Base-by-base conservation (phyloP, 2,888 invertebrate species). In the Rugalucina vietnamica region DNA sequence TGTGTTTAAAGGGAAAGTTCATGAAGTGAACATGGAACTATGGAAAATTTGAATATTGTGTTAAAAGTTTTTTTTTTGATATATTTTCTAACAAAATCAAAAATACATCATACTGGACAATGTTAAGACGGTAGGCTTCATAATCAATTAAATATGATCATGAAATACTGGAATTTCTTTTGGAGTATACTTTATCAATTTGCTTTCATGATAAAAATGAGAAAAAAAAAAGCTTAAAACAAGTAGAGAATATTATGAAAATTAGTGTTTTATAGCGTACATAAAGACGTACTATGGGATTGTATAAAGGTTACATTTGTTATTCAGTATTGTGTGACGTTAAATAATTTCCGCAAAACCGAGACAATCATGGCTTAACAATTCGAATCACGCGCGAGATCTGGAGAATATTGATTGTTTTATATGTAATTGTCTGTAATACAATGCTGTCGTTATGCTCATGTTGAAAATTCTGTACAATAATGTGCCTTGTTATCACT, bases 371-470 rank as follows among this genome's bases (percentile, higher is more conserved):
- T 18, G 10, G 43, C 18, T 43, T 43, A 18, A 18, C 18, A 43
- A 43, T 43, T 60, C 18, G 27, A 29, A 60, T 60, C 60, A 60
- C 29, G 60, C 14, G 60, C 24, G 29, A 27, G 27, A 10, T 60
- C n/a, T n/a, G n/a, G n/a, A n/a, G n/a, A n/a, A 27, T 60, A 60
- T 60, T 60, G 60, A 60, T 60, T 60, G 4, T 60, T 54, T 60
- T 10, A 29, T 60, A 60, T 29, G 24, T 60, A 60, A 29, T 60
- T 29, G 60, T 60, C 60, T 60, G 60, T 24, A 10, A 24, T 27
- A 27, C 12, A 60, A 60, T 27, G 5, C 1, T 60, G n/a, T 14
- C 24, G 60, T 29, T 18, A 60, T 29, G 10, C 24, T 12, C 60
- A 29, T 29, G 60, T 27, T 29, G 27, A 60, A 12, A 12, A 4